Conservation (phyloP, 2,888 invertebrate species). For the Conchocele bisecta region DNA sequence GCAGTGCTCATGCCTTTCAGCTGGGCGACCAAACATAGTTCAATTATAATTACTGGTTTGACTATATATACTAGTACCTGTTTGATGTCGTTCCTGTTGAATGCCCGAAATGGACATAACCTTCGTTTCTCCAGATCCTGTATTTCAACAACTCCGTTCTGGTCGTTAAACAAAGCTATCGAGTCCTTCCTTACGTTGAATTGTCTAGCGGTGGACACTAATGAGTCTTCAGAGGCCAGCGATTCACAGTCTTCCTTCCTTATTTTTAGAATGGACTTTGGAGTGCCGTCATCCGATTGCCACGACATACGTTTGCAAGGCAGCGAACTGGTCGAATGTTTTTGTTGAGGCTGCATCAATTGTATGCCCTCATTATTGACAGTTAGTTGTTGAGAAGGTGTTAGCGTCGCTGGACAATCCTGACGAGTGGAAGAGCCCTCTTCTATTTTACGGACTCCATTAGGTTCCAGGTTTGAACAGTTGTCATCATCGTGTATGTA, state of each 20-base stretch:
- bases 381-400: too few relatives aligned
- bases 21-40: background rate
- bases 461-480: too few relatives aligned
- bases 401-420: too few relatives aligned
- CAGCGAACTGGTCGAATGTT: too few relatives aligned
- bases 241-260: conserved; percentile 52
- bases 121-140: conserved; percentile 29
- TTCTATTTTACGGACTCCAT: too few relatives aligned
- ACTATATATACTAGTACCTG: background rate
- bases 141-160: conserved; percentile 54
- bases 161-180: conserved; percentile 67
- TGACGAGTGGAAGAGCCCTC: too few relatives aligned
- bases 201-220: conserved; percentile 22
- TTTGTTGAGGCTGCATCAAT: too few relatives aligned
- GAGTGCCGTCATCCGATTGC: conserved; percentile 20
- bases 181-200: conserved; percentile 70
- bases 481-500: too few relatives aligned
- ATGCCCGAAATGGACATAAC: conserved; percentile 3
- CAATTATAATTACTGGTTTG: background rate
- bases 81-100: conserved; percentile 5
- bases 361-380: too few relatives aligned
- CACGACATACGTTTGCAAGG: background rate
- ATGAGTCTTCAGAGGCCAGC: conserved; percentile 30
- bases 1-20: background rate
- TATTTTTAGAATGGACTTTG: conserved; percentile 49